A percentile compares a stretch with the other conserved stretches of the same genome.
phyloP scores from a whole-genome alignment of 2,797 vertebrate genomes.

The Pseudocheirus occidentalis region DNA sequence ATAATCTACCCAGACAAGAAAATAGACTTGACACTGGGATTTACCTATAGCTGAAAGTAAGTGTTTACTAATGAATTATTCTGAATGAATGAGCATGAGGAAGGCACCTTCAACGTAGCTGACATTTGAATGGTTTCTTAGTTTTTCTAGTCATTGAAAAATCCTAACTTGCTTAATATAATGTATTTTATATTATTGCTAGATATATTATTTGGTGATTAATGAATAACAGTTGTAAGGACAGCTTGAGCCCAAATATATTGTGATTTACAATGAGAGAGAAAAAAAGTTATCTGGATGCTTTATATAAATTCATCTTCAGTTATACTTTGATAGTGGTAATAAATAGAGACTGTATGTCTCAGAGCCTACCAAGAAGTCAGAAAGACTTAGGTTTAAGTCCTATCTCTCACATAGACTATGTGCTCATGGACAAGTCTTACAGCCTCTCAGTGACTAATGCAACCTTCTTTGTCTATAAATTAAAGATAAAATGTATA shows the following conservation, averaged over 20 bases:
- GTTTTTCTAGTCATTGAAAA: no score
- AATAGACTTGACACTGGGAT: neutral
- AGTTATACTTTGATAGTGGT: neutral
- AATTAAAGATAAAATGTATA: neutral
- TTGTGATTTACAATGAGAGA: neutral
- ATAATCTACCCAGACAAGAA: neutral
- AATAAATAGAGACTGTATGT: neutral
- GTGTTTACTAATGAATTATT: neutral
- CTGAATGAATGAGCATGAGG: neutral
- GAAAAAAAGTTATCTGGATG: neutral
- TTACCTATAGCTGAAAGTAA: neutral
- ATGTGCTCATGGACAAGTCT: neutral
- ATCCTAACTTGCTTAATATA: neutral
- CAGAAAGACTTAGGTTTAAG: neutral
- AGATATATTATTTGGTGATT: neutral
- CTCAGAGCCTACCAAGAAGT: neutral
- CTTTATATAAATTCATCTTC: neutral
- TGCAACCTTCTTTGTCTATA: neutral
- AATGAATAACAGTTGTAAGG: neutral
- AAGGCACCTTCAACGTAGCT: neutral
- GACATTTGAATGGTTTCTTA: neutral
- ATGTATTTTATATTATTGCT: fast-evolving
- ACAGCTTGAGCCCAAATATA: neutral
- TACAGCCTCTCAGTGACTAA: neutral
- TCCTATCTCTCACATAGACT: neutral